Evolutionary conservation across 2,888 invertebrate species (phyloP).

Genomic region (Hymenopus coronatus): DNA sequence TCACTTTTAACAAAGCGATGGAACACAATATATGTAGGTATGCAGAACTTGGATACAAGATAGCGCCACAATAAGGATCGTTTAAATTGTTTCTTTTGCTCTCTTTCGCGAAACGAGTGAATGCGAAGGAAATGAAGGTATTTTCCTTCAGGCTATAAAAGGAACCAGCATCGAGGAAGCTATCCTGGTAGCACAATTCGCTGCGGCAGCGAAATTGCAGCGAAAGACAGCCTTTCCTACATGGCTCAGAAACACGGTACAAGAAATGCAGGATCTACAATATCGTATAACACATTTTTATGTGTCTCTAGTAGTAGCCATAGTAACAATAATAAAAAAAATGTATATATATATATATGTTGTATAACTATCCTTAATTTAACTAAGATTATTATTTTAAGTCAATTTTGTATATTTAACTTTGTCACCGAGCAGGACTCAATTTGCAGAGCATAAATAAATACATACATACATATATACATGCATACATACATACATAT

Average conservation of each 20-base stretch:
- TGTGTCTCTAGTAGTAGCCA: not conserved
- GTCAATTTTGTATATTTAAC: too few species aligned
- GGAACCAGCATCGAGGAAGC: not conserved
- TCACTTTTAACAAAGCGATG: not conserved
- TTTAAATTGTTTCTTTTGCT: not conserved
- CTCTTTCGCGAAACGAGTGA: not conserved
- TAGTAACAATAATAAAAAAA: too few species aligned
- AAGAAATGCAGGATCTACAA: not conserved
- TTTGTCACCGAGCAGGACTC: too few species aligned
- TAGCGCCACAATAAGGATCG: not conserved
- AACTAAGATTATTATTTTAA: too few species aligned
- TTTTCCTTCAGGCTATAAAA: not conserved
- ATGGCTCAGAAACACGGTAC: not conserved
- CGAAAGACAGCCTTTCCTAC: not conserved
- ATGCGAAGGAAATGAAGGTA: not conserved
- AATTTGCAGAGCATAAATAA: too few species aligned
- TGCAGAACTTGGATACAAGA: not conserved
- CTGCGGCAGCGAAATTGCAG: not conserved
- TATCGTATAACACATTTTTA: not conserved
- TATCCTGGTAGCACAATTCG: not conserved
- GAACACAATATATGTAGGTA: not conserved
- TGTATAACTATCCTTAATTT: too few species aligned
- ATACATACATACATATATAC: too few species aligned
- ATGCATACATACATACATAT: too few species aligned
- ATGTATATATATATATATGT: too few species aligned